Evolutionary conservation across 2,113 vertebrate genomes (phyloP).

Genomic region (Petromus typicus): DNA sequence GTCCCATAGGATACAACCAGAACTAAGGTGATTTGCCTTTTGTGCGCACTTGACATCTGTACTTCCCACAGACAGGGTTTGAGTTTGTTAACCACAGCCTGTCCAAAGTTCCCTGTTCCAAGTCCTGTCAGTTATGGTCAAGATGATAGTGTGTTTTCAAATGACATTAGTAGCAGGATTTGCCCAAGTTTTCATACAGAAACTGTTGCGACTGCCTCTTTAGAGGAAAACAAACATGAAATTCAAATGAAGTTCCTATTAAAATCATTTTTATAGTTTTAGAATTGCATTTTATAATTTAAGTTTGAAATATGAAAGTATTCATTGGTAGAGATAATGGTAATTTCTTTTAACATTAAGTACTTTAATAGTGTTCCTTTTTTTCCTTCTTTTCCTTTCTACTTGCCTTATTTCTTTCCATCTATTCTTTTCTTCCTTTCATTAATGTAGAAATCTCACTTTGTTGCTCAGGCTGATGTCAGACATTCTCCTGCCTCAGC

Average conservation of each 20-base stretch:
- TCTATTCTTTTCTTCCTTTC: neutral
- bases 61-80: neutral
- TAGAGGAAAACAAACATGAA: slow-evolving; percentile 48
- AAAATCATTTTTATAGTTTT: slow-evolving; percentile 60
- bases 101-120: neutral
- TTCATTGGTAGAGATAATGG: slow-evolving; percentile 27
- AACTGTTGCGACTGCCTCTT: neutral
- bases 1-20: neutral
- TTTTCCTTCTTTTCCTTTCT: neutral
- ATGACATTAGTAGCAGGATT: neutral
- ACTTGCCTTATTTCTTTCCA: neutral
- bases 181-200: neutral
- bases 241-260: slow-evolving; percentile 37
- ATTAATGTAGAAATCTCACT: neutral
- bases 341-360: neutral
- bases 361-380: neutral
- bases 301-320: slow-evolving; percentile 55
- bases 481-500: neutral
- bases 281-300: slow-evolving; percentile 43
- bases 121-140: neutral
- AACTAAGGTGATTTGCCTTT: neutral
- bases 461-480: neutral
- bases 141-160: neutral
- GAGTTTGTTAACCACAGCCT: neutral
- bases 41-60: neutral